Percentiles rank a stretch among this genome's conserved stretches.
These are phyloP conservation scores for Tolmerus cingulatus DNA, from an alignment of 2,888 invertebrate species.

Conservation along the genomic window DNA sequence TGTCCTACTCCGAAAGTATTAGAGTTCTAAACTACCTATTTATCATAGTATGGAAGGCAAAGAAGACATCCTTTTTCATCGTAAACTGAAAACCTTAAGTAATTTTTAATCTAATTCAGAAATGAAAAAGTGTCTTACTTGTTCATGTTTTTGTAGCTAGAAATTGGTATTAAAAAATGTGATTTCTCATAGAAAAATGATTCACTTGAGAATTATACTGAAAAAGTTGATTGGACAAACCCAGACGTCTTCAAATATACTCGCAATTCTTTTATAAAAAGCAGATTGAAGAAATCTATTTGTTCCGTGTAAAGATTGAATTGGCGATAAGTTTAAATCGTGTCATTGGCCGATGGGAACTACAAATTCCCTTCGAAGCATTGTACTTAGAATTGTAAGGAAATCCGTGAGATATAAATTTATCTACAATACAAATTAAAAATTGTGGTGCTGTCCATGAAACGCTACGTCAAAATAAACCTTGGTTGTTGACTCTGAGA, in stretches of 20 bases:
- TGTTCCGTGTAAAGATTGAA: background rate
- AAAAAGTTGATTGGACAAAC: background rate
- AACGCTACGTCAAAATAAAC: too few species aligned
- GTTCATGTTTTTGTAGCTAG: too few species aligned
- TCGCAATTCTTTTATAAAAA: background rate
- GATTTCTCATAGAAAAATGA: background rate
- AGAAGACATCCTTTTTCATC: too few species aligned
- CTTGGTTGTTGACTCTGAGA: too few species aligned
- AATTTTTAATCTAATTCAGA: too few species aligned
- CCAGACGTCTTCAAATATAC: background rate
- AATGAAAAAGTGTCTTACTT: too few species aligned
- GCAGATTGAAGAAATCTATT: background rate
- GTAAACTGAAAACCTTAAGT: too few species aligned
- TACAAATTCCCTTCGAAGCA: background rate
- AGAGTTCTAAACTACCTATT: too few species aligned
- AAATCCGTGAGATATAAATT: background rate
- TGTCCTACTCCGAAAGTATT: too few species aligned
- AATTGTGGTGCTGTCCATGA: background rate
- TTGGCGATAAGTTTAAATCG: background rate
- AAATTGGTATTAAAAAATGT: background rate
- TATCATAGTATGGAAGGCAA: too few species aligned
- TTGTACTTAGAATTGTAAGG: background rate
- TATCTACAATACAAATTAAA: too few species aligned
- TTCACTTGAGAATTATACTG: background rate
- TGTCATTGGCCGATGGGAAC: background rate